These are phyloP conservation scores for Eumerus sabulonum DNA, from an alignment of 2,888 invertebrate genomes.

Conservation along the genomic window DNA sequence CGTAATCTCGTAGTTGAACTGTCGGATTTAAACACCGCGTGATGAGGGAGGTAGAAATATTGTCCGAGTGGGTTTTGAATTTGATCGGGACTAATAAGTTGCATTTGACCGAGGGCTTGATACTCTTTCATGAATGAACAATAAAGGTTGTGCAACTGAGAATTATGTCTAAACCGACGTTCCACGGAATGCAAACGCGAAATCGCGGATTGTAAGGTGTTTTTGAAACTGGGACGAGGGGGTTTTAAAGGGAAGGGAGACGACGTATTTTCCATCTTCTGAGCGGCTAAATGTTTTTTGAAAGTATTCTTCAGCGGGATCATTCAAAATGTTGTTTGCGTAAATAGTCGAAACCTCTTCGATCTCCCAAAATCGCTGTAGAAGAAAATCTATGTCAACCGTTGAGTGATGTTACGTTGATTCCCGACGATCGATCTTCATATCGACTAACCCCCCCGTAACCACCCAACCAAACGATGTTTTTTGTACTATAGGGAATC, in stretches of 20 bases:
- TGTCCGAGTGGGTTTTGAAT: conserved; percentile 18
- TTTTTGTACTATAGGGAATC: not conserved
- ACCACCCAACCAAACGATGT: conserved; percentile 18
- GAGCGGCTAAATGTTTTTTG: conserved; percentile 22
- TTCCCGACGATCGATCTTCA: too few species aligned
- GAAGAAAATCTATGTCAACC: conserved; percentile 37
- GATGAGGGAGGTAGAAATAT: conserved; percentile 59
- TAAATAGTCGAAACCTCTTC: conserved; percentile 43
- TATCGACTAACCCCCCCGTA: too few species aligned
- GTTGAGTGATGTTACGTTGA: too few species aligned
- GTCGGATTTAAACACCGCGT: conserved; percentile 52
- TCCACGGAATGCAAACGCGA: conserved; percentile 44
- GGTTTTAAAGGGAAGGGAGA: conserved; percentile 37
- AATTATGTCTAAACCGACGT: conserved; percentile 33
- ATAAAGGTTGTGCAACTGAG: too few species aligned
- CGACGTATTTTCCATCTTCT: conserved; percentile 40
- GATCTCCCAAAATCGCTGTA: conserved; percentile 48
- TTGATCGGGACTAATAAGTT: conserved; percentile 26
- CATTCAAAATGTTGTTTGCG: conserved; percentile 25
- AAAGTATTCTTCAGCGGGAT: conserved; percentile 41
- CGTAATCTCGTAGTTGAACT: conserved; percentile 59
- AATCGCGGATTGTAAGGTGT: conserved; percentile 27
- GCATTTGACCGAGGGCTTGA: conserved; percentile 49
- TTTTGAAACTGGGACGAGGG: conserved; percentile 15
- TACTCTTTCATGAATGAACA: too few species aligned